Evolutionary conservation across 2,888 invertebrate species (phyloP), one percentile per base, ranked within the genome.

Genomic region (Macropis europaea): DNA sequence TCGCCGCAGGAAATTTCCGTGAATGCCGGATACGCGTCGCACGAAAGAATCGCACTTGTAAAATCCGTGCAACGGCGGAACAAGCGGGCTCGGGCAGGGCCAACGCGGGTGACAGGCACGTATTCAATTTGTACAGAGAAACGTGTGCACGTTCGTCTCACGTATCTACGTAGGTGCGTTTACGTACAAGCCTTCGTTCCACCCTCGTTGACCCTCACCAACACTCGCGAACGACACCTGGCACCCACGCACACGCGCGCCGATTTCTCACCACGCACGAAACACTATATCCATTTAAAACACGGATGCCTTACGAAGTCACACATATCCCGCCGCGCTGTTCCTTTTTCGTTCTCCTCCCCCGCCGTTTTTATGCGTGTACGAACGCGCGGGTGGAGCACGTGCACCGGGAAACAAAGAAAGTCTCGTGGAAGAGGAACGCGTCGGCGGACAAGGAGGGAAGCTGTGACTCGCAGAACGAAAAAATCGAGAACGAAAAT

Each of bases 341-440:
- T 22, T 38, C 48, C 52, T 47, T 56, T 53, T 28, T 30, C 9
- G 56, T 13, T 52, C 68, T 24, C 9, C 36, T 40, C 9, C 24
- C 32, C 38, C 48, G 22, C 42, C 59, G 53, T 74, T 64, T 77
- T 82, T 72, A 66, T 42, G 63, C 53, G 59, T 47, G 71, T 48
- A 61, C 68, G 59, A 59, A 61, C 77, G 73, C 77, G 73, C 80
- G 80, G 77, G 73, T 64, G 77, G 72, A 81, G 79, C 81, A 80
- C 77, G 77, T 78, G 81, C 81, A 75, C 47, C 54, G 47, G 70
- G 74, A 83, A 83, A 83, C 80, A 83, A 82, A 80, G 82, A 78
- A 64, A 48, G 63, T 19, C 45, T 30, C 64, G 64, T 40, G 71
- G 57, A 80, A 52, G 71, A 72, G 52, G 61, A 42, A 64, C 77